These are phyloP conservation scores for Tetrao urogallus DNA, from an alignment of 2,113 vertebrate species.

Conservation along the genomic window DNA sequence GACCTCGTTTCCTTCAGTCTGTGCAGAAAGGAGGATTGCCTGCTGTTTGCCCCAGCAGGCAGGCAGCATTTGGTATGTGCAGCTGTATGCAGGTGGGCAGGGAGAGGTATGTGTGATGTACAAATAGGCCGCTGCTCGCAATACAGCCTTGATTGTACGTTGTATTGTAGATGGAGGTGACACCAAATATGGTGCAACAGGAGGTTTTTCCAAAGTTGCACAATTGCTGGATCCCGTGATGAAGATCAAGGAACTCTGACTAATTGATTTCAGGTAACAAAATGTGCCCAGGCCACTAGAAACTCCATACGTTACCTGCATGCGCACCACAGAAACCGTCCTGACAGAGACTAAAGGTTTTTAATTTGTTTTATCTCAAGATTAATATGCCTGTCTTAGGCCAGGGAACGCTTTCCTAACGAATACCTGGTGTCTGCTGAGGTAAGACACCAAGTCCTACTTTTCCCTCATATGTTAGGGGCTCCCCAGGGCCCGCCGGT, in stretches of 20 bases:
- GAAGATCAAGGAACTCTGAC: background rate
- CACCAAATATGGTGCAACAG: background rate
- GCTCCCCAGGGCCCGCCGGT: background rate
- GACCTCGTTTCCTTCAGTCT: background rate
- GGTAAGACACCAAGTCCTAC: background rate
- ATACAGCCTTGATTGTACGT: background rate
- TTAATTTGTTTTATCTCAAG: background rate
- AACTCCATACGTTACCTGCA: background rate
- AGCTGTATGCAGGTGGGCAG: fast-evolving
- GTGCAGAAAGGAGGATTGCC: background rate
- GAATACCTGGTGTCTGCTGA: background rate
- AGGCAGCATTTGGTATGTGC: background rate
- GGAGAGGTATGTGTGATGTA: background rate
- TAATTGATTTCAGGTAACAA: background rate
- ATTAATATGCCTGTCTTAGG: background rate
- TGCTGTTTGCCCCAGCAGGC: background rate
- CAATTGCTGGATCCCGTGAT: background rate
- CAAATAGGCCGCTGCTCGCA: fast-evolving
- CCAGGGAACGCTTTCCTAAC: background rate
- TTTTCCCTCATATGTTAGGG: background rate
- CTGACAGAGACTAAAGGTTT: background rate
- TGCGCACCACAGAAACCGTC: background rate
- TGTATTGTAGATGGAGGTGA: background rate
- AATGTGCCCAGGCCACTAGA: background rate
- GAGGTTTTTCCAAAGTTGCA: background rate